A percentile compares a stretch with the other conserved stretches of the same genome.
phyloP scores from a whole-genome alignment of 2,888 invertebrate genomes.

The Sipunculus nudus region DNA sequence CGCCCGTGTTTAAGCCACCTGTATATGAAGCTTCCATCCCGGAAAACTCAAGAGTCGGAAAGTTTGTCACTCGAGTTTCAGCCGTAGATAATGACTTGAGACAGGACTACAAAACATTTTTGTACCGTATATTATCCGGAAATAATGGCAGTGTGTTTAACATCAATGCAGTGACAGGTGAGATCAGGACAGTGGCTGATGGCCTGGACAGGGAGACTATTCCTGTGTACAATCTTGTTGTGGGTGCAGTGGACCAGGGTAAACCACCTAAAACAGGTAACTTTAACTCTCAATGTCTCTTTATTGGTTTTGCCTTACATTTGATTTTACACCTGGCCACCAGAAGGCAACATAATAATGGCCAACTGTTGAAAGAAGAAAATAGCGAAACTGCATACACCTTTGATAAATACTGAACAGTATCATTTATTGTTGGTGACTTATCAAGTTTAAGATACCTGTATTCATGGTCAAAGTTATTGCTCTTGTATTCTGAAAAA shows the following conservation, averaged over 20 bases:
- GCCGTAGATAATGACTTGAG: slow-evolving; percentile 72
- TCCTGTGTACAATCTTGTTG: slow-evolving; percentile 48
- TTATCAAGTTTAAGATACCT: too few relatives aligned
- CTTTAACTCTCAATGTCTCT: too few relatives aligned
- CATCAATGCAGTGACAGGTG: slow-evolving; percentile 44
- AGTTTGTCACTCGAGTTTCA: slow-evolving; percentile 82
- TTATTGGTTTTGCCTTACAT: too few relatives aligned
- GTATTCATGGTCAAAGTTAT: too few relatives aligned
- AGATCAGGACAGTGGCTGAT: slow-evolving; percentile 43
- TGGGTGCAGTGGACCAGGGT: slow-evolving; percentile 55
- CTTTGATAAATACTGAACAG: too few relatives aligned
- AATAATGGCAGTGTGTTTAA: slow-evolving; percentile 44
- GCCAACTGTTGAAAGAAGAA: too few relatives aligned
- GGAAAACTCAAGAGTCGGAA: slow-evolving; percentile 87
- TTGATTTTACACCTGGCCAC: too few relatives aligned
- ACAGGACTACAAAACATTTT: slow-evolving; percentile 44
- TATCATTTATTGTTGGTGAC: too few relatives aligned
- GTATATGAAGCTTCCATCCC: slow-evolving; percentile 80
- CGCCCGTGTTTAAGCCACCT: slow-evolving; percentile 87
- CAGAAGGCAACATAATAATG: too few relatives aligned
- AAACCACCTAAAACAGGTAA: slow-evolving; percentile 52
- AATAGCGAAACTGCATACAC: too few relatives aligned
- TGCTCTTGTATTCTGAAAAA: too few relatives aligned
- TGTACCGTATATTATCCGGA: slow-evolving; percentile 51
- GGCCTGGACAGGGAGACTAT: slow-evolving; percentile 54